These are phyloP conservation scores for Solen grandis DNA, from an alignment of 1,140 invertebrate species.

Conservation along the genomic window DNA sequence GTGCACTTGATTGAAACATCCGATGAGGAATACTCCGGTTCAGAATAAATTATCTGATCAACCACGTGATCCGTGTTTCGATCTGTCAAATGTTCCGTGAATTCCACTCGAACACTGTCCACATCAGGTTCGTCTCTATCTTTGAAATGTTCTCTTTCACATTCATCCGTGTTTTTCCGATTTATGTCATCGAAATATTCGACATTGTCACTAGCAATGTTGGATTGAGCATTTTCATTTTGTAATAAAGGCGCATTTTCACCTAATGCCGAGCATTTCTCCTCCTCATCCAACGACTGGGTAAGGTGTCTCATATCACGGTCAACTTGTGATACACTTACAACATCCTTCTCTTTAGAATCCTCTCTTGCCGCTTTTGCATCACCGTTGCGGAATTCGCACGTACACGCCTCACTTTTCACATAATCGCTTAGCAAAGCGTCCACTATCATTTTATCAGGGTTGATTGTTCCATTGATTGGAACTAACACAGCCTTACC, in stretches of 20 bases:
- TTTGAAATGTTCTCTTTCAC: background rate
- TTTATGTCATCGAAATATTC: background rate
- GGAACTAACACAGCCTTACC: constrained; percentile 39
- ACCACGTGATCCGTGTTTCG: constrained; percentile 4
- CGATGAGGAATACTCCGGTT: constrained; percentile 47
- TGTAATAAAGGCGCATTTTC: constrained; percentile 44
- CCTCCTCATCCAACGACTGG: constrained; percentile 28
- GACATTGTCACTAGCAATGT: background rate
- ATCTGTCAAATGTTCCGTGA: constrained; percentile 33
- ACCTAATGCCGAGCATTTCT: constrained; percentile 14
- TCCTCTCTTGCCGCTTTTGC: background rate
- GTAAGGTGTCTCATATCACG: constrained; percentile 16
- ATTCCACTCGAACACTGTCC: constrained; percentile 19
- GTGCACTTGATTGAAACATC: constrained; percentile 33
- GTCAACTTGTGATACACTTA: constrained; percentile 15
- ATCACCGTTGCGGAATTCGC: background rate
- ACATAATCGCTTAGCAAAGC: constrained; percentile 15
- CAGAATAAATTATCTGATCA: constrained; percentile 41
- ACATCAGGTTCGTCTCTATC: background rate
- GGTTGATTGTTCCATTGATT: constrained; percentile 28
- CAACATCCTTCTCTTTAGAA: constrained; percentile 3
- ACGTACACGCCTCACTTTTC: background rate
- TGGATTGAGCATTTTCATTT: constrained; percentile 37
- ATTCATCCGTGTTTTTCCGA: background rate
- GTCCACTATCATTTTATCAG: constrained; percentile 46